Conservation (phyloP, 1,140 invertebrate genomes). For the Platyscapa corneri region DNA sequence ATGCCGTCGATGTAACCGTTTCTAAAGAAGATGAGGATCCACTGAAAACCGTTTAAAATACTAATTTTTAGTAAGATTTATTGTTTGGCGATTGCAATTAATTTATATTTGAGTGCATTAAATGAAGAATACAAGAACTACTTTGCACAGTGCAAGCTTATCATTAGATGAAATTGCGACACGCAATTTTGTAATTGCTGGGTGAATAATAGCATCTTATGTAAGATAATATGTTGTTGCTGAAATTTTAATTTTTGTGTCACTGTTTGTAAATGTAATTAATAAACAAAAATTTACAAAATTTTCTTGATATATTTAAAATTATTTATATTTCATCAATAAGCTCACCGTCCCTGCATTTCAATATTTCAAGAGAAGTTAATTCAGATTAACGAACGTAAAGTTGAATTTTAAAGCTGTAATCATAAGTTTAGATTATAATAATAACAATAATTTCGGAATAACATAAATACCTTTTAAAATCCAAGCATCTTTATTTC, state of each 20-base stretch:
- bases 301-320: too few species aligned
- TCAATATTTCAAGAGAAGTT: too few species aligned
- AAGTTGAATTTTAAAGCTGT: not conserved
- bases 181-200: too few species aligned
- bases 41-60: slow-evolving; percentile 74
- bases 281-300: too few species aligned
- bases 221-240: too few species aligned
- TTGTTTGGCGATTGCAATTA: not conserved
- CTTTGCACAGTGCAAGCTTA: not conserved
- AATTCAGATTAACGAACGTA: not conserved
- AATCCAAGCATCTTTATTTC: too few species aligned
- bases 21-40: slow-evolving; percentile 86
- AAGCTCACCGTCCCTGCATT: too few species aligned
- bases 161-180: not conserved
- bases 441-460: not conserved
- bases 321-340: too few species aligned
- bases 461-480: not conserved
- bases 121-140: not conserved
- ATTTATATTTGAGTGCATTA: too few species aligned
- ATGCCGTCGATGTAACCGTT: slow-evolving; percentile 79
- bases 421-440: not conserved
- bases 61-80: not conserved
- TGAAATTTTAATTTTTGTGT: too few species aligned
- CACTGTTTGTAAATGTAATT: too few species aligned
- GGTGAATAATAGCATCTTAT: too few species aligned